A percentile compares a stretch with the other conserved stretches of the same genome.
These are phyloP conservation scores for Laticauda laticaudata DNA, from an alignment of 2,113 vertebrate species.

Conservation along the genomic window DNA sequence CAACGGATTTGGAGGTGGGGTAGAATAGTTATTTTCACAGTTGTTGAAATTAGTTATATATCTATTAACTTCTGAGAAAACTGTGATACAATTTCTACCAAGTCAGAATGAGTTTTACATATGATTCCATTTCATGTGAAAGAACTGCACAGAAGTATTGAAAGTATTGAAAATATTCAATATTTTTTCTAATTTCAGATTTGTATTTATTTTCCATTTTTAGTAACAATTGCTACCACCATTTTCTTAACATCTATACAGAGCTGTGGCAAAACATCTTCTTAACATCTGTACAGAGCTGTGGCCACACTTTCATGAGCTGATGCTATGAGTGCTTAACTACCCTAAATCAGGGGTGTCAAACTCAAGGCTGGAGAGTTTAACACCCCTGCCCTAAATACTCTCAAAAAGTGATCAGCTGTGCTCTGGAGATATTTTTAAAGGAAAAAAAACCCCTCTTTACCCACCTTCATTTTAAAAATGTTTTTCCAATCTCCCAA, in stretches of 20 bases:
- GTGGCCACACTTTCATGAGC: not conserved
- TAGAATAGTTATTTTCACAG: not conserved
- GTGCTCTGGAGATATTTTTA: not conserved
- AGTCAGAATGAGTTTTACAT: not conserved
- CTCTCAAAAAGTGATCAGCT: not conserved
- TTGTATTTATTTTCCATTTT: not conserved
- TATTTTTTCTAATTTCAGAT: not conserved
- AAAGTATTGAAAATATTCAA: not conserved
- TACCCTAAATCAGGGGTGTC: not conserved
- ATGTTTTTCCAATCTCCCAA: not conserved
- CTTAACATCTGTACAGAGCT: not conserved
- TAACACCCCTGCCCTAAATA: not conserved
- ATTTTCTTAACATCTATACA: not conserved
- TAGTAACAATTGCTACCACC: not conserved
- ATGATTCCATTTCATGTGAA: not conserved
- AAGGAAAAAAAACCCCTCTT: accelerated
- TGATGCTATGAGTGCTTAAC: not conserved
- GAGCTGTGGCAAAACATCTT: not conserved
- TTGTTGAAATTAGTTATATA: not conserved
- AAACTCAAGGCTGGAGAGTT: too few species aligned
- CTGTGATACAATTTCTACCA: not conserved
- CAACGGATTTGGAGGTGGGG: not conserved
- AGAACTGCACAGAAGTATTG: not conserved
- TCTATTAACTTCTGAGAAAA: not conserved
- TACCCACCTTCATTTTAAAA: not conserved